Percentiles rank a stretch among this genome's conserved stretches.
These are phyloP conservation scores for Gadus macrocephalus DNA, from an alignment of 2,113 vertebrate genomes.

Conservation along the genomic window DNA sequence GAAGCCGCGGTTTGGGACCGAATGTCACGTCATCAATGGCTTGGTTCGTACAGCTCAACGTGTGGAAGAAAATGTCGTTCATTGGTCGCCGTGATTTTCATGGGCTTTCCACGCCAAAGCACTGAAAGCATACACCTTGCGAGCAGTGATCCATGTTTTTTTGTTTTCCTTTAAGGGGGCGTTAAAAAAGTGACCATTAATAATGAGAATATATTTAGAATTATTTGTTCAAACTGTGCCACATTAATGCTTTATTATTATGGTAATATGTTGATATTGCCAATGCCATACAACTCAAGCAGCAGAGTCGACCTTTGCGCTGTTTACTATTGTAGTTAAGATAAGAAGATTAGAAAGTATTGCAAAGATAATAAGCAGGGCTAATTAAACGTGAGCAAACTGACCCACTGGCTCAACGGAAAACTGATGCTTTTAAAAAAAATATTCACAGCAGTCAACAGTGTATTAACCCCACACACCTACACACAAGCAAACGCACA, in stretches of 20 bases:
- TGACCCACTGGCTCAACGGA: slow-evolving; percentile 41
- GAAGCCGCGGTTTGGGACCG: no score
- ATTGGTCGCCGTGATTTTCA: not conserved
- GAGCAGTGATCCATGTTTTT: not conserved
- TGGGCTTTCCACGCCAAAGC: not conserved
- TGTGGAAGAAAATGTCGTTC: no score
- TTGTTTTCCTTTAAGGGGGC: slow-evolving; percentile 7
- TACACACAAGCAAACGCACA: no score
- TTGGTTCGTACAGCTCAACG: not conserved
- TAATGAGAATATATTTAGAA: slow-evolving; percentile 35
- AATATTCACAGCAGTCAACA: slow-evolving; percentile 27
- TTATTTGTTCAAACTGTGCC: slow-evolving; percentile 66
- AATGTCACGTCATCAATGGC: not conserved
- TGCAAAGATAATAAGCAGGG: slow-evolving; percentile 30
- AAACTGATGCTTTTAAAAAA: slow-evolving; percentile 8
- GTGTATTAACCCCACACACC: slow-evolving; percentile 6
- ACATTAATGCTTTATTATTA: slow-evolving; percentile 58
- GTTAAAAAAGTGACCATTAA: slow-evolving; percentile 28
- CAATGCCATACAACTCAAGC: slow-evolving; percentile 76
- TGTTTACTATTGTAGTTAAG: slow-evolving; percentile 21
- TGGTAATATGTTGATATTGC: slow-evolving; percentile 58
- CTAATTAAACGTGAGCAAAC: not conserved
- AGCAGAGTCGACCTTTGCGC: slow-evolving; percentile 28
- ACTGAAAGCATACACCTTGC: not conserved
- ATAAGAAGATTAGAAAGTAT: slow-evolving; percentile 58